These are phyloP conservation scores for Archocentrus centrarchus DNA, from an alignment of 2,113 vertebrate species.

Conservation along the genomic window DNA sequence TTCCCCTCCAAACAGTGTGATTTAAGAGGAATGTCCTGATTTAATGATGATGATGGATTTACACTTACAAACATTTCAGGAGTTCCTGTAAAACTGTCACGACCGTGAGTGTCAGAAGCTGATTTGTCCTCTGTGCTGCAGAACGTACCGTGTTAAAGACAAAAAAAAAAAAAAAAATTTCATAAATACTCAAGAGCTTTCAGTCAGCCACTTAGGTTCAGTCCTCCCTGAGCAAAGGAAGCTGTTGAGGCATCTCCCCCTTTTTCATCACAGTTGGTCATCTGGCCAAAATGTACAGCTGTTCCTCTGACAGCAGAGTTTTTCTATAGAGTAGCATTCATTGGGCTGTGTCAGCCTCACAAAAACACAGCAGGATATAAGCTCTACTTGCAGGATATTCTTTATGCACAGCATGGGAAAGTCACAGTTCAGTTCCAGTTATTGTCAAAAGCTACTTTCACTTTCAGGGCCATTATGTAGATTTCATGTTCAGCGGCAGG, in stretches of 20 bases:
- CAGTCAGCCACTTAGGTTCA: conserved; percentile 43
- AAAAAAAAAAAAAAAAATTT: background rate
- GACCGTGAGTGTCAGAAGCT: conserved; percentile 15
- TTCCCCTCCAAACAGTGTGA: conserved; percentile 33
- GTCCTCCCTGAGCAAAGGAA: conserved; percentile 32
- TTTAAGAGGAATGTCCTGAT: conserved; percentile 68
- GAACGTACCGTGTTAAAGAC: conserved; percentile 1
- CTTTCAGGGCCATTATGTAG: conserved; percentile 4
- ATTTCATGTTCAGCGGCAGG: conserved; percentile 20
- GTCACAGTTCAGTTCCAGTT: conserved; percentile 49
- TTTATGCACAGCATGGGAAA: conserved; percentile 42
- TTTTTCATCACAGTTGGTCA: conserved; percentile 26
- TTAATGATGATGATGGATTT: conserved; percentile 57
- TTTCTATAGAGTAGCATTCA: conserved; percentile 14
- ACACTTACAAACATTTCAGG: conserved; percentile 43
- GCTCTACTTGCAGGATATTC: conserved; percentile 39
- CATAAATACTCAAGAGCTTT: conserved; percentile 26
- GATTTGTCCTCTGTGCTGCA: conserved; percentile 23
- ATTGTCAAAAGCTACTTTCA: conserved; percentile 52
- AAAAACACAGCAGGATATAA: conserved; percentile 48
- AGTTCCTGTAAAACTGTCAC: conserved; percentile 32
- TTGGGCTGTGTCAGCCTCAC: conserved; percentile 22
- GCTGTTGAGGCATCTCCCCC: conserved; percentile 25
- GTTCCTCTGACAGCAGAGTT: conserved; percentile 43
- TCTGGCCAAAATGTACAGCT: conserved; percentile 55